phyloP scores from a whole-genome alignment of 2,888 invertebrate genomes.

The Eurytoma adleriae region DNA sequence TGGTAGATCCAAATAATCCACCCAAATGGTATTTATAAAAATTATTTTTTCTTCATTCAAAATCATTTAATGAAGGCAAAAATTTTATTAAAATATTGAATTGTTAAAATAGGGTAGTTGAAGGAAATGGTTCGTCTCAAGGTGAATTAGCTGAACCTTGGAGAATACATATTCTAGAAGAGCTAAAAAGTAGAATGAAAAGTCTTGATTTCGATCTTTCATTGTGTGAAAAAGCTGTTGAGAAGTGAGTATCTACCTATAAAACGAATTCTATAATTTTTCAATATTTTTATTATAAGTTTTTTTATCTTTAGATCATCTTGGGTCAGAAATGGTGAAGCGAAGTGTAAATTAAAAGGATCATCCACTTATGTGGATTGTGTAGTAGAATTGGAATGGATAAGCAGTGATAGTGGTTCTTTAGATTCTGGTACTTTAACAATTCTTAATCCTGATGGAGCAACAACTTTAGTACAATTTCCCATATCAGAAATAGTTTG shows the following conservation, averaged over 20 bases:
- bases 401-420: conserved; percentile 80
- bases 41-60: neutral
- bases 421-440: conserved; percentile 86
- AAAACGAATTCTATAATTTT: neutral
- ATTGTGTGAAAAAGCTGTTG: conserved; percentile 86
- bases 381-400: conserved; percentile 89
- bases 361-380: conserved; percentile 83
- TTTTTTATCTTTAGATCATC: conserved; percentile 78
- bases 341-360: conserved; percentile 79
- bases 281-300: conserved; percentile 4
- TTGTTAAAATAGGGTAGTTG: conserved; percentile 72
- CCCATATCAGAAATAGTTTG: conserved; percentile 87
- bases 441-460: conserved; percentile 87
- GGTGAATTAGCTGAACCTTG: conserved; percentile 85
- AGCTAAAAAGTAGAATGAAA: conserved; percentile 80
- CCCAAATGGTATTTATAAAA: conserved; percentile 83
- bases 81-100: conserved; percentile 20
- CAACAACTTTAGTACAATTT: conserved; percentile 86
- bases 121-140: conserved; percentile 79
- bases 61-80: neutral
- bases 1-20: conserved; percentile 83
- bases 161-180: conserved; percentile 85
- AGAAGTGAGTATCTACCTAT: conserved; percentile 78
- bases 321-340: conserved; percentile 91
- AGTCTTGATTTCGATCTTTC: conserved; percentile 77